Base-by-base conservation (phyloP, 2,113 vertebrate species). In the Myotis davidii region DNA sequence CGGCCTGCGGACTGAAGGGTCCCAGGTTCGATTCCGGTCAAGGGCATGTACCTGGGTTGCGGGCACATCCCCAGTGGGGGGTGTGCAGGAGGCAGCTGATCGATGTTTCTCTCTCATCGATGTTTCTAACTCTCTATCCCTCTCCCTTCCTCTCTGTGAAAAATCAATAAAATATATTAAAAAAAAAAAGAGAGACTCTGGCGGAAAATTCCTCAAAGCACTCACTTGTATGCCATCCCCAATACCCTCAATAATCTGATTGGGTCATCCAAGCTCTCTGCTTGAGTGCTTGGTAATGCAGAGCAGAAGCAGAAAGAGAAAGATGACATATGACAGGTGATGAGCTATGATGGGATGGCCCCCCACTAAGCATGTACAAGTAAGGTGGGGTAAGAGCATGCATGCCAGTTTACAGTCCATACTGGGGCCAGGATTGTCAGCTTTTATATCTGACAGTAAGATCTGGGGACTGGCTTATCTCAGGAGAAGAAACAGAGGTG, bases 381-480 rank as follows among this genome's bases (percentile, higher is more conserved):
- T 12, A 27, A 52, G 34, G 23, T 34, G 56, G 0, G 0, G 10
- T 34, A 32, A 56, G 64, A 76, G 34, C 21, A 37, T 3, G 5
- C 0, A 4, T 2, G 4, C 42, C 34, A 12, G 17, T 21, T 1
- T 2, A 9, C 45, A 77, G 27, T 34, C 25, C 17, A 65, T 27
- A 17, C 34, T 14, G 0, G 27, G 42, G 50, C 1, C 13, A 34
- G 54, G 37, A 0, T 92, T 72, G 32, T 4, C 20, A 13, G 16
- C 10, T n/a, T n/a, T 86, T 37, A 9, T 20, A 29, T 9, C 65
- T 54, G 56, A 95, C 0, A 64, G 29, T 27, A 88, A 59, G 34
- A 67, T 14, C 39, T 65, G 79, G 78, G 45, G 21, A 95, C 5
- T 93, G n/a, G 34, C 39, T 72, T 91, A 74, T 37, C 18, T 65